phyloP scores from a whole-genome alignment of 2,113 vertebrate species.

The Ursus arctos region DNA sequence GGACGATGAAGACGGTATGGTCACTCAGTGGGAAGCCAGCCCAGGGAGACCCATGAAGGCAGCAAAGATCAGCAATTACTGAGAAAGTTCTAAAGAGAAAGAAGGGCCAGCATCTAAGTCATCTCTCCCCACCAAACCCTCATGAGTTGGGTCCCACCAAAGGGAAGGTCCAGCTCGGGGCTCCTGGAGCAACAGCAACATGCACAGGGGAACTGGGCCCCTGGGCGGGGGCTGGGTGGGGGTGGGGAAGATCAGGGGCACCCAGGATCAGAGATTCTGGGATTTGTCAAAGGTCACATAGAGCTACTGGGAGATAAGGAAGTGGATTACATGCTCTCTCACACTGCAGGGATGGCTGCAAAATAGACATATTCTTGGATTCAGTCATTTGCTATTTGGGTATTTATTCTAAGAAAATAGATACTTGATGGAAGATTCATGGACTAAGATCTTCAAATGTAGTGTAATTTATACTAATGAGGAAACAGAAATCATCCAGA shows the following conservation, averaged over 20 bases:
- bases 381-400: neutral
- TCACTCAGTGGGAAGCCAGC: neutral
- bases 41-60: neutral
- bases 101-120: neutral
- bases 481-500: neutral
- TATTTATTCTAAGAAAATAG: neutral
- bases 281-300: neutral
- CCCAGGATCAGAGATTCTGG: neutral
- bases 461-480: neutral
- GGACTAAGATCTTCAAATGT: neutral
- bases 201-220: neutral
- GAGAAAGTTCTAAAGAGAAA: neutral
- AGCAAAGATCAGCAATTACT: neutral
- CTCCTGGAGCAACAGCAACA: neutral
- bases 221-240: neutral
- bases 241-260: neutral
- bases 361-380: neutral
- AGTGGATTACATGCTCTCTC: neutral
- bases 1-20: neutral
- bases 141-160: neutral
- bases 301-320: neutral
- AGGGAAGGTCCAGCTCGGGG: neutral
- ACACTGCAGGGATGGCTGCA: neutral
- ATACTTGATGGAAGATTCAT: neutral
- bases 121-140: neutral